phyloP scores from a whole-genome alignment of 2,113 vertebrate species.

The Propithecus coquereli region DNA sequence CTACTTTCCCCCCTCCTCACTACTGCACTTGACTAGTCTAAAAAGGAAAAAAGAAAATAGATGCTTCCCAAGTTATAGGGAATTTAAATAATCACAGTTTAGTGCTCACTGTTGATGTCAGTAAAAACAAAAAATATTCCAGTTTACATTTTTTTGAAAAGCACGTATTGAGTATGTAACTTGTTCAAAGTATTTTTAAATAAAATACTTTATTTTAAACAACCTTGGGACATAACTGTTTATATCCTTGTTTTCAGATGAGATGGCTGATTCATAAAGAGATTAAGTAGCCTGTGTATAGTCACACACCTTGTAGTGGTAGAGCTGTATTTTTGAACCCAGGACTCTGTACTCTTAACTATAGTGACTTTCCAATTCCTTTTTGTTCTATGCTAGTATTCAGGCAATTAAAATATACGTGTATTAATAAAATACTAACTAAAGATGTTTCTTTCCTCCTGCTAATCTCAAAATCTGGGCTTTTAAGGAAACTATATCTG shows the following conservation, averaged over 20 bases:
- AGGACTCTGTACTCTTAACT: not conserved
- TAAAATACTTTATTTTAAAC: constrained; percentile 2
- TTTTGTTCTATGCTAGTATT: not conserved
- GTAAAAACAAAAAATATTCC: not conserved
- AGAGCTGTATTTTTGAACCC: not conserved
- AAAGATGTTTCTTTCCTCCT: not conserved
- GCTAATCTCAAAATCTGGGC: not conserved
- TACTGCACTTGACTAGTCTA: too few species aligned
- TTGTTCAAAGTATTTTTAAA: not conserved
- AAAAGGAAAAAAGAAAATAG: not conserved
- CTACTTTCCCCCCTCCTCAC: too few species aligned
- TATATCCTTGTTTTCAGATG: not conserved
- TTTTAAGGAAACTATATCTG: not conserved
- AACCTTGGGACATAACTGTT: not conserved
- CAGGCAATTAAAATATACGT: not conserved
- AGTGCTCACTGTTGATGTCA: not conserved
- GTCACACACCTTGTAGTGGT: not conserved
- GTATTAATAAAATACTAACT: not conserved
- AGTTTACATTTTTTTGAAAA: not conserved
- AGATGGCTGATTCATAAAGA: not conserved
- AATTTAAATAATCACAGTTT: not conserved
- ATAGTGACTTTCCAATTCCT: not conserved
- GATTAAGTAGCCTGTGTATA: too few species aligned
- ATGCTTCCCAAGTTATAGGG: not conserved
- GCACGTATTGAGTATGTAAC: not conserved